phyloP scores from a whole-genome alignment of 2,888 invertebrate genomes.

The Macrophya alboannulata region DNA sequence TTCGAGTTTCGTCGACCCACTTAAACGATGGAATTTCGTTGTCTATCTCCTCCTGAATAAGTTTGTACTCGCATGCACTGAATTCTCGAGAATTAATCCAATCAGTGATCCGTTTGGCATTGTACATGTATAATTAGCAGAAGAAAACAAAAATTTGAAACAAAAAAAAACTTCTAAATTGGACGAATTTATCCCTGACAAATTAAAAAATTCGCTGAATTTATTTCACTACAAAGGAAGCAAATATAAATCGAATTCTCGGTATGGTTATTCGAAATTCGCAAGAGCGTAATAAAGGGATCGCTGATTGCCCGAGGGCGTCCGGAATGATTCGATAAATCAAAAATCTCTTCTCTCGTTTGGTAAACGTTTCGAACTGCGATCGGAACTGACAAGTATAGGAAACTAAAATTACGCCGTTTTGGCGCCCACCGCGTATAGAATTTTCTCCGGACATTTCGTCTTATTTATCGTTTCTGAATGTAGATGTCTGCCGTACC shows the following conservation, averaged over 20 bases:
- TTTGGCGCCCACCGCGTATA: constrained; percentile 47
- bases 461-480: constrained; percentile 44
- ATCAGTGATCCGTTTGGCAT: background rate
- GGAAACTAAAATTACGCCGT: constrained; percentile 72
- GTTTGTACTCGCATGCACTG: background rate
- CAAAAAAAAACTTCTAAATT: background rate
- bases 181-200: background rate
- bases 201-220: background rate
- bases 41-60: background rate
- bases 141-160: too few species aligned
- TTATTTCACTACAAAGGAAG: background rate
- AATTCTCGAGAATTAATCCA: constrained; percentile 16
- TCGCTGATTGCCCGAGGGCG: constrained; percentile 1
- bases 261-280: constrained; percentile 20
- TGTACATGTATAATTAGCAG: background rate
- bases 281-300: constrained; percentile 26
- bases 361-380: background rate
- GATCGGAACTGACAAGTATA: constrained; percentile 47
- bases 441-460: constrained; percentile 39
- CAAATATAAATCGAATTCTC: background rate
- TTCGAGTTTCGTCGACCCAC: constrained; percentile 34
- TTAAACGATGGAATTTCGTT: constrained; percentile 36
- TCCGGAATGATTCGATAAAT: constrained; percentile 43
- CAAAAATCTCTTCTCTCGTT: constrained; percentile 41
- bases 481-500: constrained; percentile 35